A percentile compares a stretch with the other conserved stretches of the same genome.
Evolutionary conservation across 2,113 vertebrate genomes (phyloP).

Genomic region (Rutilus rutilus): DNA sequence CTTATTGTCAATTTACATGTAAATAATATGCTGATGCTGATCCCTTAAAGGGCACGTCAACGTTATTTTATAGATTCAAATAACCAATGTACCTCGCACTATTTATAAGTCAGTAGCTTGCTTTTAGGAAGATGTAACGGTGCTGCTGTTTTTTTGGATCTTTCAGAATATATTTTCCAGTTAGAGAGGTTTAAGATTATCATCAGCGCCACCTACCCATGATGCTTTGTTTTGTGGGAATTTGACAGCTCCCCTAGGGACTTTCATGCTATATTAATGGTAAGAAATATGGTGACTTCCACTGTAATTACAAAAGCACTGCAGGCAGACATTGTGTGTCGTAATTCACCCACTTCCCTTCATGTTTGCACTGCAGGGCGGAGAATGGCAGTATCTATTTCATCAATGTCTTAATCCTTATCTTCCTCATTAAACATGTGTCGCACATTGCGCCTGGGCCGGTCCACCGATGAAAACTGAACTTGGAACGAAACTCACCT

Average conservation of each 20-base stretch:
- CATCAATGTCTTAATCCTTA: conserved; percentile 55
- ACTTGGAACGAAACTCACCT: neutral
- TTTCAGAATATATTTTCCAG: conserved; percentile 39
- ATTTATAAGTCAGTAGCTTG: conserved; percentile 6
- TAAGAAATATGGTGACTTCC: conserved; percentile 68
- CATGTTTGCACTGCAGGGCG: conserved; percentile 58
- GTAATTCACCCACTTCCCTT: conserved; percentile 67
- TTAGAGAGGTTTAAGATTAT: conserved; percentile 49
- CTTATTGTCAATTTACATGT: conserved; percentile 22
- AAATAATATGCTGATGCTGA: conserved; percentile 27
- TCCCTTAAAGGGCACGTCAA: conserved; percentile 8
- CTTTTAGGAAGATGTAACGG: conserved; percentile 13
- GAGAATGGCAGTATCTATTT: conserved; percentile 57
- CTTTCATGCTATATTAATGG: conserved; percentile 69
- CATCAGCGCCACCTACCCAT: conserved; percentile 48
- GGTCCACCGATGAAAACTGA: neutral
- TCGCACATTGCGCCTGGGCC: neutral
- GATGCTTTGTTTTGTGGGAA: conserved; percentile 71
- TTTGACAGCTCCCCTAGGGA: conserved; percentile 70
- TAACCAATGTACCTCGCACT: neutral
- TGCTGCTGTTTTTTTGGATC: neutral
- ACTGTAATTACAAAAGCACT: conserved; percentile 77
- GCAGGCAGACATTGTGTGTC: conserved; percentile 62
- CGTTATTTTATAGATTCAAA: conserved; percentile 4
- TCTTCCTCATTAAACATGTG: conserved; percentile 58